Evolutionary conservation across 2,888 invertebrate genomes (phyloP).

Genomic region (Leptinotarsa rubiginosa): DNA sequence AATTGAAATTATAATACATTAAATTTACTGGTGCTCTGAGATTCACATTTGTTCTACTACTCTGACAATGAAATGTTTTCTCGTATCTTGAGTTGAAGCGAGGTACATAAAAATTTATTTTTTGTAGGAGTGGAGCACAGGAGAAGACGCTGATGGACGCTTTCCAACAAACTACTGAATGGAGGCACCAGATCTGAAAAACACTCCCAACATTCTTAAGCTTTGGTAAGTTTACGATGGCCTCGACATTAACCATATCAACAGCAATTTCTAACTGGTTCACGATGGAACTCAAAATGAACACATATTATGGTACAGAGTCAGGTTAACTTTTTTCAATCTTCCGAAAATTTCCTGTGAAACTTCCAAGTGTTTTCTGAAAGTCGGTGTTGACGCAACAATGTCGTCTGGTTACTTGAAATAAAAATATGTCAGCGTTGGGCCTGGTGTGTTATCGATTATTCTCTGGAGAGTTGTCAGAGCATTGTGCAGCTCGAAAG

Average conservation of each 20-base stretch:
- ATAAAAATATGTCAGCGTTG: constrained; percentile 44
- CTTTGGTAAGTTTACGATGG: constrained; percentile 6
- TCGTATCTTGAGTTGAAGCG: too few relatives aligned
- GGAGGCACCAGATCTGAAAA: neutral
- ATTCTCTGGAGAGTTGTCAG: constrained; percentile 55
- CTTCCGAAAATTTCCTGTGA: constrained; percentile 6
- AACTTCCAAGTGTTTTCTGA: constrained; percentile 36
- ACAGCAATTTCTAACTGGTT: neutral
- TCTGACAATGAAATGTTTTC: too few relatives aligned
- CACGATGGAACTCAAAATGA: neutral
- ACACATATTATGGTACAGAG: neutral
- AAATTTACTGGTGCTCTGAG: too few relatives aligned
- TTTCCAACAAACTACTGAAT: constrained; percentile 14
- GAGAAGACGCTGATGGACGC: neutral
- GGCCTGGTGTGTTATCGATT: constrained; percentile 50
- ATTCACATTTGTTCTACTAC: too few relatives aligned
- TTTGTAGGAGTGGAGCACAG: too few relatives aligned
- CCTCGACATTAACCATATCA: constrained; percentile 29
- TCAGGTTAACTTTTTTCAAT: neutral
- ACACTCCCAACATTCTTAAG: constrained; percentile 11
- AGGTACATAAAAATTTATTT: too few relatives aligned
- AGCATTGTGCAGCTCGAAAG: constrained; percentile 53
- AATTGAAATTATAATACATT: too few relatives aligned
- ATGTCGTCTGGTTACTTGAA: constrained; percentile 48
- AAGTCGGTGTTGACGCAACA: constrained; percentile 44